A percentile compares a stretch with the other conserved stretches of the same genome.
Conservation (phyloP, 2,888 invertebrate species). For the Agrochola lychnidis region DNA sequence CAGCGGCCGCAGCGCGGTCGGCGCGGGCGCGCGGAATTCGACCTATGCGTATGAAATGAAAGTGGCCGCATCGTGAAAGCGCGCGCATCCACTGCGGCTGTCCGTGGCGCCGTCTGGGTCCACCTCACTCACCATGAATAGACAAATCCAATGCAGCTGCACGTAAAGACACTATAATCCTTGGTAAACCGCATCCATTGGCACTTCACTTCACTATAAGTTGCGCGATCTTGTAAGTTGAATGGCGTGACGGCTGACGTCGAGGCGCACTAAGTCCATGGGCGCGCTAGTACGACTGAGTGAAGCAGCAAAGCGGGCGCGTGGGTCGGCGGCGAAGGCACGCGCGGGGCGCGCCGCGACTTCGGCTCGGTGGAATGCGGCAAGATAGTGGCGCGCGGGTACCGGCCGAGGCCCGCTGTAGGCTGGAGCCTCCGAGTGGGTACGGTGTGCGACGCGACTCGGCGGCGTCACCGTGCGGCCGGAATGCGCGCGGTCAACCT, state of each 20-base stretch:
- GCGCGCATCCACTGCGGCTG: conserved; percentile 86
- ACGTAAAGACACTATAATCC: conserved; percentile 82
- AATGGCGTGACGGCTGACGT: conserved; percentile 72
- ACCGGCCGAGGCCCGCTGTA: conserved; percentile 80
- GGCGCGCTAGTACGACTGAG: conserved; percentile 86
- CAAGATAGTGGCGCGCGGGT: conserved; percentile 85
- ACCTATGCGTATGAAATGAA: conserved; percentile 91
- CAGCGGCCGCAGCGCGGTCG: conserved; percentile 88
- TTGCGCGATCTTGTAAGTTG: conserved; percentile 80
- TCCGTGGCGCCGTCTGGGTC: conserved; percentile 74
- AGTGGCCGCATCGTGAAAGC: conserved; percentile 90
- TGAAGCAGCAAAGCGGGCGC: conserved; percentile 90
- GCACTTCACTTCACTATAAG: conserved; percentile 87
- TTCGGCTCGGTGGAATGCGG: conserved; percentile 88
- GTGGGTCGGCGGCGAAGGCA: conserved; percentile 92
- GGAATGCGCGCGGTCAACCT: conserved; percentile 83
- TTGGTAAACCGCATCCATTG: conserved; percentile 87
- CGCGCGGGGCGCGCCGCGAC: conserved; percentile 88
- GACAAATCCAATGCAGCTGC: conserved; percentile 86
- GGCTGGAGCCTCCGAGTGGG: conserved; percentile 76
- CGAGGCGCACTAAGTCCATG: conserved; percentile 79
- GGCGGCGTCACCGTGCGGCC: conserved; percentile 67
- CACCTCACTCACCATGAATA: conserved; percentile 87
- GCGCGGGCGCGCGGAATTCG: conserved; percentile 89
- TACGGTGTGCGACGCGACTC: conserved; percentile 73